Evolutionary conservation across 2,113 vertebrate genomes (phyloP).

Genomic region (Ceyx margarethae): DNA sequence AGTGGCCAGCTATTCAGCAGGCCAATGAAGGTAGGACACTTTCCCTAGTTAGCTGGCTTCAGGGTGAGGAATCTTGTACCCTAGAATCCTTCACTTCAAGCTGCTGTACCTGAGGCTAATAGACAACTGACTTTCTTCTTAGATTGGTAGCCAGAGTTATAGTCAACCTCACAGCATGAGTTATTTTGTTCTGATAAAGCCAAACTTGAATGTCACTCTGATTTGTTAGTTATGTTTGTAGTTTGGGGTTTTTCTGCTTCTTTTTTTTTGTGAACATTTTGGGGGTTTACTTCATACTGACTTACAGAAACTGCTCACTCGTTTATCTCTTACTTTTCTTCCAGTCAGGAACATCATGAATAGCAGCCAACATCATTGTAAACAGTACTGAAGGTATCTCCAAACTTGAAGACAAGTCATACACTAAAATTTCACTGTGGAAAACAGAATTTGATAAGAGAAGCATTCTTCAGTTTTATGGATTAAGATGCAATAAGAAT

Average conservation of each 20-base stretch:
- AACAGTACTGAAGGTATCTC: neutral
- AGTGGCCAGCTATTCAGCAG: neutral
- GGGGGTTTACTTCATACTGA: neutral
- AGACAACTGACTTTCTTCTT: neutral
- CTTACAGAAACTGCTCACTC: neutral
- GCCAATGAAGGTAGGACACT: neutral
- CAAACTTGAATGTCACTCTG: neutral
- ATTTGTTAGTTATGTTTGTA: neutral
- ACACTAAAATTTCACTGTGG: neutral
- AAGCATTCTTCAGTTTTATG: neutral
- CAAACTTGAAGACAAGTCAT: neutral
- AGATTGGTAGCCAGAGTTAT: neutral
- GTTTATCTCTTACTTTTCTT: neutral
- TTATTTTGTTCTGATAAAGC: neutral
- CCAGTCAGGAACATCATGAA: neutral
- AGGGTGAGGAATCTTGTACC: neutral
- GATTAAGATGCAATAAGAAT: neutral
- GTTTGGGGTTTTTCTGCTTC: too few relatives aligned
- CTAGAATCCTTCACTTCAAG: neutral
- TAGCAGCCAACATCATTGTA: neutral
- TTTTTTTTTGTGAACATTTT: neutral
- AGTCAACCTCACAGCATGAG: neutral
- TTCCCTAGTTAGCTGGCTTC: neutral
- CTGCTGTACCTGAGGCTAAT: neutral
- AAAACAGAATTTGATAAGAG: neutral